phyloP scores from a whole-genome alignment of 2,797 vertebrate genomes.

The Clamator glandarius region DNA sequence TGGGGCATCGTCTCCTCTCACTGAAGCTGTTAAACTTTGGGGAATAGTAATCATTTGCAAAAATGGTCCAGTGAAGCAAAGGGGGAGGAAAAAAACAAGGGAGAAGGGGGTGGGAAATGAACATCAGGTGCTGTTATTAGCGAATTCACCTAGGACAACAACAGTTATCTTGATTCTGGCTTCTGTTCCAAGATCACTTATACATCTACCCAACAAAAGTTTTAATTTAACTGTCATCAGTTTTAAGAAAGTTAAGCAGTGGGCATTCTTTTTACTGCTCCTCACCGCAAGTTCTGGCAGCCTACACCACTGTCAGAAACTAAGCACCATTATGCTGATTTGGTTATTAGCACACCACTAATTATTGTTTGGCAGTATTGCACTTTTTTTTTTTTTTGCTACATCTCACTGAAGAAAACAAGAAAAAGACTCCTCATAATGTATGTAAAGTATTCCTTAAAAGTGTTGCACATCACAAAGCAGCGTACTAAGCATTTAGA shows the following conservation, averaged over 20 bases:
- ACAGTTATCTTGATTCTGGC: neutral
- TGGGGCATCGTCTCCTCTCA: neutral
- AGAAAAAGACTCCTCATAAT: neutral
- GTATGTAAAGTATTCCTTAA: neutral
- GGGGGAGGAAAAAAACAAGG: neutral
- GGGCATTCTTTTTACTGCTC: neutral
- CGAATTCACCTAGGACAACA: neutral
- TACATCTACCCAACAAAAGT: neutral
- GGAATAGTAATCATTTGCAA: neutral
- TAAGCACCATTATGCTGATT: neutral
- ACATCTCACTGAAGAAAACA: neutral
- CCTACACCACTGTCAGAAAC: neutral
- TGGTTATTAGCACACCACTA: neutral
- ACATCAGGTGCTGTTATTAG: neutral
- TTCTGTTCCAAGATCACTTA: neutral
- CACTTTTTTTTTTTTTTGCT: neutral
- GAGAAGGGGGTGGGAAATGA: neutral
- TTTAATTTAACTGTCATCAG: neutral
- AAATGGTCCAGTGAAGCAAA: neutral
- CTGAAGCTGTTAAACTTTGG: neutral
- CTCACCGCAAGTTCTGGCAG: neutral
- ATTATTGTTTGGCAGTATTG: neutral
- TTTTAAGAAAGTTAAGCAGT: neutral
- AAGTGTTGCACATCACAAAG: neutral
- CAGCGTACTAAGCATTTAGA: neutral